Conservation (phyloP, 2,113 vertebrate genomes). For the Atrichornis clamosus region DNA sequence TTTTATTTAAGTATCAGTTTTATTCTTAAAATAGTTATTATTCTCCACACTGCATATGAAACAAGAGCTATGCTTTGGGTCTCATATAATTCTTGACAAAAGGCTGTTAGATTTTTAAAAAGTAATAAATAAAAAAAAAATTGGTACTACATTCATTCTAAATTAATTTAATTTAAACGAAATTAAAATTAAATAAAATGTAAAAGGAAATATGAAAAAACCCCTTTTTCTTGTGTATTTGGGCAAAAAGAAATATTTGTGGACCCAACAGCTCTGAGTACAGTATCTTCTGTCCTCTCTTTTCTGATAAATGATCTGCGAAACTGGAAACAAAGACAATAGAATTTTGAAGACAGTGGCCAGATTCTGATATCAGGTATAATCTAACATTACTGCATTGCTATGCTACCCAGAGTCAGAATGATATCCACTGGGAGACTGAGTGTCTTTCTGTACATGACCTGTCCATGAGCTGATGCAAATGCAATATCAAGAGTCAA, state of each 20-base stretch:
- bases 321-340: neutral
- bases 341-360: neutral
- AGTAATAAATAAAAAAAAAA: neutral
- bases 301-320: neutral
- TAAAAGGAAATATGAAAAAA: neutral
- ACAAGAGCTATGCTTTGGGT: constrained; percentile 14
- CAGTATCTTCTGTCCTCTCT: neutral
- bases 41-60: constrained; percentile 33
- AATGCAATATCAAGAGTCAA: neutral
- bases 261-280: neutral
- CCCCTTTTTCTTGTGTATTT: accelerated
- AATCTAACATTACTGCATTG: neutral
- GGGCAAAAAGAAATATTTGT: neutral
- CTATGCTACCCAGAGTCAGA: neutral
- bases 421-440: neutral
- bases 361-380: neutral
- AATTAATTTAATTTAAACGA: neutral
- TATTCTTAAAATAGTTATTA: constrained; percentile 54
- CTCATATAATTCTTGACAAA: neutral
- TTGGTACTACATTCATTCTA: neutral
- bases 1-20: constrained; percentile 38
- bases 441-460: neutral
- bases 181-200: neutral
- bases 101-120: neutral
- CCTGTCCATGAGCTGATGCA: neutral